Evolutionary conservation across 2,797 vertebrate genomes (phyloP).

Genomic region (Anolis apletophallus): DNA sequence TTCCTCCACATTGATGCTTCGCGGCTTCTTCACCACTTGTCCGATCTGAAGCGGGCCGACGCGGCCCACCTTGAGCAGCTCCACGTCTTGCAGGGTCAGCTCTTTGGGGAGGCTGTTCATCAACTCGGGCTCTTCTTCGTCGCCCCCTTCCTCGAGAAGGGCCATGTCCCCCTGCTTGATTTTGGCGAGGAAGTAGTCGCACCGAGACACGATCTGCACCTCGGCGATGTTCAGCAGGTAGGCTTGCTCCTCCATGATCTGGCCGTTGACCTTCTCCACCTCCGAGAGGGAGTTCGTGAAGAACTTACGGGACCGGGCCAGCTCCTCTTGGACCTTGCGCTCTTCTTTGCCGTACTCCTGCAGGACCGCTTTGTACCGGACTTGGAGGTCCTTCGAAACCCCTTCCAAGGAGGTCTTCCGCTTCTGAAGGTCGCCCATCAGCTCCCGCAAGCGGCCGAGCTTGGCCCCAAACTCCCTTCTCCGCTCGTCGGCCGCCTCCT

Average conservation of each 20-base stretch:
- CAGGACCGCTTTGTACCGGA: constrained; percentile 88
- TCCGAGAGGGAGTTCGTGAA: constrained; percentile 90
- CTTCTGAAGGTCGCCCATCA: constrained; percentile 89
- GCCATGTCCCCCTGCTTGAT: constrained; percentile 92
- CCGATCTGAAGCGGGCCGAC: constrained; percentile 87
- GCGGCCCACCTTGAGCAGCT: constrained; percentile 86
- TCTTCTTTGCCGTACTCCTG: constrained; percentile 92
- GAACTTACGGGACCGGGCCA: constrained; percentile 87
- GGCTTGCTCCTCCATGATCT: constrained; percentile 92
- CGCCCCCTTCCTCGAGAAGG: constrained; percentile 88
- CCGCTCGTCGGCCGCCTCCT: constrained; percentile 88
- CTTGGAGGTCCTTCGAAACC: constrained; percentile 86
- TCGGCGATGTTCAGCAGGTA: constrained; percentile 94
- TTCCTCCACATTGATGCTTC: constrained; percentile 86
- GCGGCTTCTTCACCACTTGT: constrained; percentile 86
- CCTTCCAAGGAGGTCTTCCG: constrained; percentile 88
- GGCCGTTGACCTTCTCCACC: constrained; percentile 91
- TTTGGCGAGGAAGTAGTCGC: constrained; percentile 93
- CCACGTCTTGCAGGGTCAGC: constrained; percentile 91
- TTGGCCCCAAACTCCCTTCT: constrained; percentile 87
- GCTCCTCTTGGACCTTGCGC: constrained; percentile 89
- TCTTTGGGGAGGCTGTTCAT: constrained; percentile 84
- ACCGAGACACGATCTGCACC: constrained; percentile 94
- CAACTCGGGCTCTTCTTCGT: constrained; percentile 88
- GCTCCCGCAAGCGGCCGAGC: constrained; percentile 84